Evolutionary conservation across 2,797 vertebrate species (phyloP), one percentile per base, ranked within the genome.

Genomic region (Sciurus vulgaris): DNA sequence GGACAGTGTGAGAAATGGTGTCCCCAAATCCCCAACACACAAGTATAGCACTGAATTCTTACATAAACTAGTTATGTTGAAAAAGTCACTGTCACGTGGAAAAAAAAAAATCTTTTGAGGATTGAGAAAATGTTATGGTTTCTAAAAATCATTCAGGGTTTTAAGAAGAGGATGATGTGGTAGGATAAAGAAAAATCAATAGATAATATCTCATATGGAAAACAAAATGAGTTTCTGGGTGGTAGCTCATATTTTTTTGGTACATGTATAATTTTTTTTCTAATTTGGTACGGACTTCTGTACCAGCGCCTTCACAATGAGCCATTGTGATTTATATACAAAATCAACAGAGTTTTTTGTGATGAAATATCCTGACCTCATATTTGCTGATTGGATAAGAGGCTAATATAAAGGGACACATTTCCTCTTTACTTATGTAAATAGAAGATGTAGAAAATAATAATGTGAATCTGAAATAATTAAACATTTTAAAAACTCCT

Each of bases 391-490:
- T 11, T 93, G 77, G 92, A 18, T 59, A 69, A 78, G 65, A 94
- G 65, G 44, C 33, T 76, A 86, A 81, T 67, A 85, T 69, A 79
- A 93, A 94, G 33, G 44, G 51, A 70, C 2, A 20, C 1, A 1
- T 94, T 92, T 90, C 47, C 20, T 73, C 94, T 89, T 89, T 86
- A 76, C 30, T 49, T 87, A 72, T 30, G 65, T 79, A 90, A 86
- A 90, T 67, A 88, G 49, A 77, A 56, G n/a, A 93, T 35, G 26
- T 70, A 65, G 77, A 78, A 73, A 85, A 91, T 49, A 91, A 73
- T 38, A 81, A 88, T 38, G 74, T n/a, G 26, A 86, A 38, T 89
- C 26, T 59, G 72, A 93, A 96, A 93, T 96, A 88, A 94, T 82
- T 79, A 90, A 87, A 79, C 74, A 35, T 79, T 77, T 94, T 88